Base-by-base conservation (phyloP, 2,113 vertebrate species). In the Trinectes maculatus region DNA sequence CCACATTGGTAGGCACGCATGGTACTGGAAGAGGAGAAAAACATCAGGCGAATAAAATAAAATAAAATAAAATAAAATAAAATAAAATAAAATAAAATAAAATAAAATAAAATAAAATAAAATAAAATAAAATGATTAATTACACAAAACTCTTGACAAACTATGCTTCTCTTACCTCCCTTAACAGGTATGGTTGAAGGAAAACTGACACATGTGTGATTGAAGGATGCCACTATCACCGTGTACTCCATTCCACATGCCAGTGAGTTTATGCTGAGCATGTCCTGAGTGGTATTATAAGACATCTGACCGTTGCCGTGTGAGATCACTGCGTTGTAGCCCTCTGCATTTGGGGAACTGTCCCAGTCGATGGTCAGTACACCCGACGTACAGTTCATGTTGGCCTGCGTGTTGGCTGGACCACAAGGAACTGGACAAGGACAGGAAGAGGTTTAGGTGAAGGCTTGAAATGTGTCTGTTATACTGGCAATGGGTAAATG, bases 381-480 rank as follows among this genome's bases (percentile, higher is more conserved):
- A 1, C 84, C 85, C 1, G 89, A 75, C 11, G 2, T 19, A 53
- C 92, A 93, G 64, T 89, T 67, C 31, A 92, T 71, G 0, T 31
- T 9, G 2, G 76, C 49, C 0, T 6, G 19, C 46, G 89, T 57
- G 0, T 82, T 61, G 12, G 34, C 15, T 5, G 93, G 93, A 8
- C 91, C 92, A 61, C 93, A 94, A 21, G 89, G 89, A 51, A 92
- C 92, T 94, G 69, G 9, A 56, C 1, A 18, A 19, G 51, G 19
- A 62, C 11, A 36, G n/a, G 40, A 24, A 21, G 15, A 10, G 3
- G 2, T 46, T 46, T 40, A n/a, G 2, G 16, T 25, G 7, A 66
- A 36, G 22, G 6, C 8, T 33, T 34, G 36, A 3, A 39, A 13
- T n/a, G n/a, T n/a, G n/a, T n/a, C n/a, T n/a, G n/a, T n/a, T n/a